Base-by-base conservation (phyloP, 2,113 vertebrate genomes). In the Oncorhynchus kisutch region DNA sequence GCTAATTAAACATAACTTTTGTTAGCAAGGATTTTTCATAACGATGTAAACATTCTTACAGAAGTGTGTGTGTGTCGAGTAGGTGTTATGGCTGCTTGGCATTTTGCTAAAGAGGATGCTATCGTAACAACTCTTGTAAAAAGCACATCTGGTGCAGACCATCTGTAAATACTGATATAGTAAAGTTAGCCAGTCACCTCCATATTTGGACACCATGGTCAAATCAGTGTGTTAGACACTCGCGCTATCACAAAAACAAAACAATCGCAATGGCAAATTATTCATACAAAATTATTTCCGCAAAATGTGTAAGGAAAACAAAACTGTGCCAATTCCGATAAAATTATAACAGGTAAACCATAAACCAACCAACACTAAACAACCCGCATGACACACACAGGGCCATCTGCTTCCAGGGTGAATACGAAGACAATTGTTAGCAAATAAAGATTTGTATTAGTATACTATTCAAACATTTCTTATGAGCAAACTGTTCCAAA, bases 81-180 rank as follows among this genome's bases (percentile, higher is more conserved):
- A 27, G 22, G 71, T 68, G 73, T 79, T 81, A 81, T 80, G 78
- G 79, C 76, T 78, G 80, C 59, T 71, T 72, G 80, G 70, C 78
- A 71, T 70, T 66, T 77, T 84, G 67, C 80, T 86, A 77, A 87
- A 85, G 77, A 82, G 78, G 84, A 78, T 62, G 27, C 79, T 57
- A 72, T 84, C 79, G 82, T 89, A 87, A 88, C 9, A 9, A 45
- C 11, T 9, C 16, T 54, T 18, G 51, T 18, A 16, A 54, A 54
- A 54, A 18, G 51, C 51, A 4, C 51, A 54, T 54, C 51, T 54
- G 51, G 13, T 54, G 51, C 16, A 54, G 14, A 54, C 51, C 16
- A 54, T 54, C 51, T 54, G 51, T 14, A 90, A 88, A 86, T 81
- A 89, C 72, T 76, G 75, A 82, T 75, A 83, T 49, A 78, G 73